Evolutionary conservation across 2,888 invertebrate genomes (phyloP), one percentile per base, ranked within the genome.

Genomic region (Crocallis elinguaria): DNA sequence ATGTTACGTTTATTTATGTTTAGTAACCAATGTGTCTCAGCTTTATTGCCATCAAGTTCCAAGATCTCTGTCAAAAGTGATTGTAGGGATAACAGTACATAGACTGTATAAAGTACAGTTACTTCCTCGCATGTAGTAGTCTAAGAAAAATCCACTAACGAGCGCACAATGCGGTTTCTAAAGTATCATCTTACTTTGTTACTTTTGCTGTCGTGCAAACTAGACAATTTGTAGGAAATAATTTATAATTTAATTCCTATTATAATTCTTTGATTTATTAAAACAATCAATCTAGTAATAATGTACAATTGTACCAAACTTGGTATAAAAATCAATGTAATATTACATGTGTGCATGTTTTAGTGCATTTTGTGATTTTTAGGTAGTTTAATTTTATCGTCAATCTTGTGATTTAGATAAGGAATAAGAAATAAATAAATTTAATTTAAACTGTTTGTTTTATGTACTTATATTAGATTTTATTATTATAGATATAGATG

Each of bases 361-460:
- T 91, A 91, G 90, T 91, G 91, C 91, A 91, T 91, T 91, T 91
- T 91, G 91, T 91, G 90, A 91, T 91, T 89, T 77, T 84, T 90
- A 91, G 88, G 79, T 91, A 91, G 89, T 86, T 85, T 91, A 91
- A 91, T 90, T 88, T 75, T 89, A 89, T 87, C 82, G 85, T 88
- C 84, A 81, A 90, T 86, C 88, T 90, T 91, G 91, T 91, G 91
- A 91, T 91, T 89, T 91, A 89, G 86, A 75, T 87, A 86, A 84
- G 76, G 74, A 73, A 77, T 82, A 82, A 77, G 61, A 73, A 84
- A 79, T 83, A 84, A 86, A 86, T 75, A 63, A 62, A 82, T 77
- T 71, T 68, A 74, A 84, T 74, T 76, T 77, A 69, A 77, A 71
- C 14, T n/a, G 4, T 23, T n/a, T 32, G 17, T 38, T 39, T 16